Evolutionary conservation across 2,797 vertebrate genomes (phyloP), one percentile per base, ranked within the genome.

Genomic region (Acanthiza pusilla): DNA sequence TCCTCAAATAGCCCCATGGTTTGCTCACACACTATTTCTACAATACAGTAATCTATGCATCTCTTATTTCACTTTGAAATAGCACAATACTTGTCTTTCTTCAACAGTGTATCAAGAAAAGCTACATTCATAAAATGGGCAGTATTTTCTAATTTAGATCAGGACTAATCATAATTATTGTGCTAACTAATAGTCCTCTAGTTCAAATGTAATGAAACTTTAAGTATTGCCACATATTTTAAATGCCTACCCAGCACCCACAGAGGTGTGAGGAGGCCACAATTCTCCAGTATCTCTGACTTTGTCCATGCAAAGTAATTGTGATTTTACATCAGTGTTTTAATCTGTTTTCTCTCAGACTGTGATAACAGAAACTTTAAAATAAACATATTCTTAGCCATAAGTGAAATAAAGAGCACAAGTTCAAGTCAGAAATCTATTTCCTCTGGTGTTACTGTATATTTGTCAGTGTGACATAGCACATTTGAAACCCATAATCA

Each of bases 401-500:
- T 94, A 96, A 96, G 93, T 94, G 94, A 96, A 96, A 96, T 93
- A 96, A 96, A 96, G 97, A 95, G 82, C 85, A 93, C 92, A 97
- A 97, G 88, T 96, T 97, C 94, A 95, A 96, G 85, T 95, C 94
- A 95, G 86, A 97, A 97, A 97, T 93, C 96, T 95, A 97, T 97
- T 97, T 91, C 96, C 89, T 97, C 97, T 95, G 91, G 89, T 97
- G 93, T 97, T 97, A 97, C 97, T 95, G 94, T 95, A 53, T 96
- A 97, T 97, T 97, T 98, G 97, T 97, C 97, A 97, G 94, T 93
- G 96, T 97, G 97, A 97, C 97, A 97, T 96, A 97, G 97, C 96
- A 92, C 97, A 97, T 98, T 97, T 97, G 97, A 98, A 97, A 97
- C 95, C 97, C 96, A 98, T 98, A 97, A 98, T 98, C 97, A 98